Base-by-base conservation (phyloP, 92 coral and sea anemone genomes). In the Zoanthus gigantus region DNA sequence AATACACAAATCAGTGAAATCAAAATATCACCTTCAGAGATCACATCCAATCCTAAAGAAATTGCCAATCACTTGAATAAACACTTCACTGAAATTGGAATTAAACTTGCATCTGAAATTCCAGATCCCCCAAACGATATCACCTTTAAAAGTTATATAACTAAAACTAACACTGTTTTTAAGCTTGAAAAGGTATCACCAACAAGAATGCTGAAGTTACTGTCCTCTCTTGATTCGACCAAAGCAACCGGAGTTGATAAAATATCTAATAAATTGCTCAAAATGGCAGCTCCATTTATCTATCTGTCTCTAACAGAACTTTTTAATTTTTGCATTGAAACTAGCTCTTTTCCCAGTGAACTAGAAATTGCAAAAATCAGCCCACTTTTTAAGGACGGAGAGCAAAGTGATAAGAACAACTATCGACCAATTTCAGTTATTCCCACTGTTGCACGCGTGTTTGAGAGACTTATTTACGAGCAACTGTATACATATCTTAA, bases 41-140 rank as follows among this genome's bases (percentile, higher is more conserved):
- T 72, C 46, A 71, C 79, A 42, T 53, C 78, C 46, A 57, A 76
- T 57, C 61, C 37, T 37, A 37, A 37, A 37, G 42, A 37, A 37
- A 37, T 37, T 37, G 42, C 42, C 42, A 37, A 37, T 37, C 34
- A 50, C 46, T 63, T 86, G 16, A 86, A 77, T 47, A 87, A 84
- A 50, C n/a, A 87, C 47, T 87, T 37, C 42, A 37, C 42, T 37
- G 42, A 37, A 37, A 37, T 37, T 37, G 42, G 42, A 37, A 37
- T 37, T 87, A 79, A 88, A 18, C 54, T 79, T 15, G 90, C 90
- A 31, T 88, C 87, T 46, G 60, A 80, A 79, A 37, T 37, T 37
- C 42, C 42, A 37, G 42, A 37, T 37, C 42, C 42, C 42, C 42
- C 42, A 37, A 37, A 88, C 69, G 75, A 50, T 29, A 80, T 47